These are phyloP conservation scores for Plagiodera versicolora DNA, from an alignment of 2,888 invertebrate genomes.

Conservation along the genomic window DNA sequence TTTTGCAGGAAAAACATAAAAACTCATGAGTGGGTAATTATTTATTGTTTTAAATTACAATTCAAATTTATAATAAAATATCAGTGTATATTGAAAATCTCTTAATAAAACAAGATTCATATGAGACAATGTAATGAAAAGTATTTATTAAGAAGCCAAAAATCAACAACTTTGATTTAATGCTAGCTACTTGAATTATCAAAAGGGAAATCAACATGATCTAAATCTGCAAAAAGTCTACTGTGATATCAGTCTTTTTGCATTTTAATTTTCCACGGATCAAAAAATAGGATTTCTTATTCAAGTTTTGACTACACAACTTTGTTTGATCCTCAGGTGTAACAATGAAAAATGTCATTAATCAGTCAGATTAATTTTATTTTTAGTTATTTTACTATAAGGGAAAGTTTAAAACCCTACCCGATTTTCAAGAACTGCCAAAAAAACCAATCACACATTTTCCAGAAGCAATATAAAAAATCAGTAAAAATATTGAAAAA, in stretches of 20 bases:
- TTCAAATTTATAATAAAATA: slow-evolving; percentile 42
- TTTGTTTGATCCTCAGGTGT: too few relatives aligned
- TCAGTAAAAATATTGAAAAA: not conserved
- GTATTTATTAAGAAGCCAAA: slow-evolving; percentile 15
- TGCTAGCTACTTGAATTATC: slow-evolving; percentile 12
- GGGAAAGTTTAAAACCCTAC: not conserved
- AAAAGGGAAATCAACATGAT: slow-evolving; percentile 20
- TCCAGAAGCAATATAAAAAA: slow-evolving; percentile 10
- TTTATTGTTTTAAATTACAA: slow-evolving; percentile 38
- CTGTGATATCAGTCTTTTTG: slow-evolving; percentile 45
- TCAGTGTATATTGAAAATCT: slow-evolving; percentile 40
- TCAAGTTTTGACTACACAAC: too few relatives aligned
- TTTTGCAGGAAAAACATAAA: too few relatives aligned
- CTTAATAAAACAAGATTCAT: slow-evolving; percentile 36
- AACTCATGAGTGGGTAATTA: too few relatives aligned
- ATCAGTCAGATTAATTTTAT: slow-evolving; percentile 31
- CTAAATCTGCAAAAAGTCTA: slow-evolving; percentile 44
- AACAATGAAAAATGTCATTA: slow-evolving; percentile 13
- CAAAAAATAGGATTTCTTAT: too few relatives aligned
- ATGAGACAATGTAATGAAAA: slow-evolving; percentile 28
- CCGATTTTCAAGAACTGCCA: not conserved
- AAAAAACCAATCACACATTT: too few relatives aligned
- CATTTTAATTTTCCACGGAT: slow-evolving; percentile 34
- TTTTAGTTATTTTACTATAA: not conserved
- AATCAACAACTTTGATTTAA: slow-evolving; percentile 15